A percentile compares a stretch with the other conserved stretches of the same genome.
These are phyloP conservation scores for Ganaspis sp. DNA, from an alignment of 1,140 invertebrate species.

Conservation along the genomic window DNA sequence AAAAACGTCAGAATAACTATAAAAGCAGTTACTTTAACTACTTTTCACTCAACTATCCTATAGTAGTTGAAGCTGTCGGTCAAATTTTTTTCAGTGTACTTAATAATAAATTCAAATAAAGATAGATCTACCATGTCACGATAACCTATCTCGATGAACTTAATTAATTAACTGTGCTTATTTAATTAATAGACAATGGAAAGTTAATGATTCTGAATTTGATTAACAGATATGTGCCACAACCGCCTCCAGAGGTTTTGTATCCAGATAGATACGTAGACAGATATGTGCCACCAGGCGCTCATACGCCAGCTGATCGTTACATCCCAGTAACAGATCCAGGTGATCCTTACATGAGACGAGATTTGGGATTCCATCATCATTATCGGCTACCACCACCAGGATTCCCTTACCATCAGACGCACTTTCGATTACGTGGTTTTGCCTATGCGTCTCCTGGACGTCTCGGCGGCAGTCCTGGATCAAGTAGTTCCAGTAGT, in stretches of 20 bases:
- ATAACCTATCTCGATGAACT: too few relatives aligned
- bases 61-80: too few relatives aligned
- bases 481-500: conserved; percentile 75
- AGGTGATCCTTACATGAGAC: conserved; percentile 79
- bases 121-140: too few relatives aligned
- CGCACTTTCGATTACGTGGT: conserved; percentile 71
- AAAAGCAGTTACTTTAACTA: too few relatives aligned
- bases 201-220: neutral
- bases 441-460: conserved; percentile 70
- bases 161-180: too few relatives aligned
- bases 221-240: conserved; percentile 76
- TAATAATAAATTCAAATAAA: too few relatives aligned
- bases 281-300: conserved; percentile 75
- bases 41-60: too few relatives aligned
- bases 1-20: too few relatives aligned
- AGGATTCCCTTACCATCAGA: conserved; percentile 70
- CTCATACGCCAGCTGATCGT: conserved; percentile 73
- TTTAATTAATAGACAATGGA: neutral
- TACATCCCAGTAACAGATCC: conserved; percentile 74
- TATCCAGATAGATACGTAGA: conserved; percentile 74
- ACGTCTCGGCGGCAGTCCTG: conserved; percentile 73
- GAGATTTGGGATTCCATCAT: conserved; percentile 79
- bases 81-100: too few relatives aligned
- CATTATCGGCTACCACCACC: conserved; percentile 78
- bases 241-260: conserved; percentile 77